Conservation (phyloP, 2,797 vertebrate genomes). For the Alectoris magna region DNA sequence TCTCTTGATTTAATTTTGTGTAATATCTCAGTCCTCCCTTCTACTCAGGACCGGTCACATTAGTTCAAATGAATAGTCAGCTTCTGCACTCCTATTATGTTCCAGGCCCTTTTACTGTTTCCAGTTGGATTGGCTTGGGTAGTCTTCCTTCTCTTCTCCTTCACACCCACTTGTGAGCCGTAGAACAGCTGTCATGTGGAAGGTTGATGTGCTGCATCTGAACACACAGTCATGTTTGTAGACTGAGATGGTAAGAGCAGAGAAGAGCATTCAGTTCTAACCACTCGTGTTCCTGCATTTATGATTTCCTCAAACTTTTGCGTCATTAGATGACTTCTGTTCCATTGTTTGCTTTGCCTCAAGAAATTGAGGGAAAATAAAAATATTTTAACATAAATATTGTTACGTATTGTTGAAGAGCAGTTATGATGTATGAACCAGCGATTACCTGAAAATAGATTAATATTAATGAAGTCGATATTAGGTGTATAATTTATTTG, state of each 20-base stretch:
- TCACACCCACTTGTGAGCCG: neutral
- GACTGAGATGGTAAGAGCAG: neutral
- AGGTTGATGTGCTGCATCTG: neutral
- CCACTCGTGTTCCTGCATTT: neutral
- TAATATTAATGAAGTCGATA: neutral
- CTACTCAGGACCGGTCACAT: neutral
- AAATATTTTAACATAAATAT: neutral
- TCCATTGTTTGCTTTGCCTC: neutral
- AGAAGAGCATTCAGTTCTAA: neutral
- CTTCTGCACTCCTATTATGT: neutral
- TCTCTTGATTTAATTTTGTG: neutral
- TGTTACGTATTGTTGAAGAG: neutral
- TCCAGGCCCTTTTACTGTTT: neutral
- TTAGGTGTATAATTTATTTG: neutral
- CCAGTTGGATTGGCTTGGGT: neutral
- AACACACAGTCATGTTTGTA: neutral
- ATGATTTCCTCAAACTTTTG: neutral
- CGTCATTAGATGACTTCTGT: neutral
- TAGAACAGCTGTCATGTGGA: neutral
- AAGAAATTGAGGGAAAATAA: neutral
- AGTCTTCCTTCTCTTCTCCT: neutral
- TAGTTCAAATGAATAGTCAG: neutral
- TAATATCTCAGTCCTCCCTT: neutral
- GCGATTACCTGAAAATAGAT: neutral
- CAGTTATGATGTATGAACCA: neutral